These are phyloP conservation scores for Sinonovacula constricta DNA, from an alignment of 1,140 invertebrate genomes.

Conservation along the genomic window DNA sequence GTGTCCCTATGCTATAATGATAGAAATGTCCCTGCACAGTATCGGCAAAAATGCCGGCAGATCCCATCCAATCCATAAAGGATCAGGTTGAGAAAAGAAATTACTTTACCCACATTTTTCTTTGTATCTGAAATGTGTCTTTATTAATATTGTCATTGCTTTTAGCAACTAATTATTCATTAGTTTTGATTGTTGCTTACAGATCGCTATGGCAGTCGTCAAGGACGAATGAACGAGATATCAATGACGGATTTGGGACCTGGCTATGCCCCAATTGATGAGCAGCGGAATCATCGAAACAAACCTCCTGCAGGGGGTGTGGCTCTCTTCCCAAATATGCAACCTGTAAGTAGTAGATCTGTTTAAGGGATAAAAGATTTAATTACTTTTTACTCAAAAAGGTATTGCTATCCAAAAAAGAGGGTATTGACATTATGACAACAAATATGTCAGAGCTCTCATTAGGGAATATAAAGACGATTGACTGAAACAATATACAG, in stretches of 20 bases:
- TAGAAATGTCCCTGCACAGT: too few relatives aligned
- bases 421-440: too few relatives aligned
- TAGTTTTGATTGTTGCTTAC: not conserved
- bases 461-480: too few relatives aligned
- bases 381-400: too few relatives aligned
- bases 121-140: not conserved
- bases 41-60: too few relatives aligned
- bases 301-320: conserved; percentile 49
- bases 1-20: too few relatives aligned
- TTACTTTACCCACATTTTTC: not conserved
- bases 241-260: conserved; percentile 42
- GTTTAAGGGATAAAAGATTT: too few relatives aligned
- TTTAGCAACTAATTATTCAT: not conserved
- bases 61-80: too few relatives aligned
- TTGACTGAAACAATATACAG: too few relatives aligned
- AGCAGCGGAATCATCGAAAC: conserved; percentile 30
- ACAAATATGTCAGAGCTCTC: too few relatives aligned
- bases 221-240: conserved; percentile 27
- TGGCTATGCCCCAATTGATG: conserved; percentile 50
- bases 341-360: conserved; percentile 30
- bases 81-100: not conserved
- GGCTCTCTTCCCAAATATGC: conserved; percentile 44
- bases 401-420: too few relatives aligned
- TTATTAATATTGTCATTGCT: too few relatives aligned
- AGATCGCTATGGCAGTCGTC: conserved; percentile 36